These are phyloP conservation scores for Cinara cedri DNA, from an alignment of 2,888 invertebrate species.

Conservation along the genomic window DNA sequence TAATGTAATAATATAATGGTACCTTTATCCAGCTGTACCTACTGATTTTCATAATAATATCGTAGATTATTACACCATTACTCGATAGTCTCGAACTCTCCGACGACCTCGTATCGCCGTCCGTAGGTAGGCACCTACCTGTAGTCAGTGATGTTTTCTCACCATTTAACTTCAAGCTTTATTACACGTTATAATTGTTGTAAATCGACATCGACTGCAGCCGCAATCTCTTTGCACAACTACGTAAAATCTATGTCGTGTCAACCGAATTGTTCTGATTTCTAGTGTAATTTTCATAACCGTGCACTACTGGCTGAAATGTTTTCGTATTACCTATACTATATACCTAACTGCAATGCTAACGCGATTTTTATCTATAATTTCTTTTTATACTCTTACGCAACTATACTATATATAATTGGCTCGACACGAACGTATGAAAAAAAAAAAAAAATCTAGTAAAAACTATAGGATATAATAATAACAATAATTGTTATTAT, in stretches of 20 bases:
- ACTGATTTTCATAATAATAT: too few relatives aligned
- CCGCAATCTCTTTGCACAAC: background rate
- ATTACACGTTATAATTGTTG: background rate
- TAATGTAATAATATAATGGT: too few relatives aligned
- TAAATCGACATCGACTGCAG: background rate
- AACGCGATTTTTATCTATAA: background rate
- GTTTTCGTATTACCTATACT: too few relatives aligned
- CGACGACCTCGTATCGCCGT: too few relatives aligned
- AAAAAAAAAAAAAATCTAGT: too few relatives aligned
- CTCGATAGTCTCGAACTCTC: too few relatives aligned
- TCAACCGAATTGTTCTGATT: constrained; percentile 17
- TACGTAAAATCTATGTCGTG: background rate
- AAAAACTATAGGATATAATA: too few relatives aligned
- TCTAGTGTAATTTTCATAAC: background rate
- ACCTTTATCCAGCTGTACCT: too few relatives aligned
- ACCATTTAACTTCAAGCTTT: background rate
- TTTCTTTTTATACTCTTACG: background rate
- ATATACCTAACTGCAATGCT: too few relatives aligned
- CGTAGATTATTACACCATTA: too few relatives aligned
- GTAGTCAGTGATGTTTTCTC: background rate
- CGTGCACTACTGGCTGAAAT: background rate
- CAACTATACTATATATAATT: constrained; percentile 15
- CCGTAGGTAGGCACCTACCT: background rate
- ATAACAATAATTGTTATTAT: too few relatives aligned
- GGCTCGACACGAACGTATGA: background rate